These are phyloP conservation scores for Natator depressus DNA, from an alignment of 2,113 vertebrate species.

Conservation along the genomic window DNA sequence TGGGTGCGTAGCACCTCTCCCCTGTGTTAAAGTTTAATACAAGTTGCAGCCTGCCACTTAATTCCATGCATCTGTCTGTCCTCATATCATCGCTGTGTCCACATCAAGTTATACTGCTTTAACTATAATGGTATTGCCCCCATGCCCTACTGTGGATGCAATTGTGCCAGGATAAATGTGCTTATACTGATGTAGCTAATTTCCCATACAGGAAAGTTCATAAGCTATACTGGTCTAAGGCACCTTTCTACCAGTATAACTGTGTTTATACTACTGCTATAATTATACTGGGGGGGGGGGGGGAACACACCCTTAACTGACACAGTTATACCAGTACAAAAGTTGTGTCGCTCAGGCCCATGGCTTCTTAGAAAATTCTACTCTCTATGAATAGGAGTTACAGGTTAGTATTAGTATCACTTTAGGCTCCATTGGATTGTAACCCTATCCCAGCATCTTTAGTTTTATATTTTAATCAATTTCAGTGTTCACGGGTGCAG, in stretches of 20 bases:
- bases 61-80: not conserved
- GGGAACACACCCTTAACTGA: not conserved
- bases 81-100: not conserved
- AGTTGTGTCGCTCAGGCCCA: not conserved
- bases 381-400: not conserved
- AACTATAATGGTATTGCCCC: not conserved
- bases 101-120: not conserved
- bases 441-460: not conserved
- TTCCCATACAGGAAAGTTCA: not conserved
- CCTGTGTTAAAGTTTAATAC: not conserved
- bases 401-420: not conserved
- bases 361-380: not conserved
- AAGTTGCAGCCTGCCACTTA: not conserved
- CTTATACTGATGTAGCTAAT: fast-evolving
- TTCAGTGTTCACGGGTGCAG: not conserved
- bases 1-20: not conserved
- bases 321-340: not conserved
- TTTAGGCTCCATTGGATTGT: not conserved
- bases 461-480: not conserved
- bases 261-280: fast-evolving
- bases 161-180: fast-evolving
- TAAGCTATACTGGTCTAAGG: fast-evolving
- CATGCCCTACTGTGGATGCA: not conserved
- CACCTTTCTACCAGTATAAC: not conserved
- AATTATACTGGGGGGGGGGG: not conserved